These are phyloP conservation scores for Falco novaeseelandiae DNA, from an alignment of 2,797 vertebrate genomes.

Conservation along the genomic window DNA sequence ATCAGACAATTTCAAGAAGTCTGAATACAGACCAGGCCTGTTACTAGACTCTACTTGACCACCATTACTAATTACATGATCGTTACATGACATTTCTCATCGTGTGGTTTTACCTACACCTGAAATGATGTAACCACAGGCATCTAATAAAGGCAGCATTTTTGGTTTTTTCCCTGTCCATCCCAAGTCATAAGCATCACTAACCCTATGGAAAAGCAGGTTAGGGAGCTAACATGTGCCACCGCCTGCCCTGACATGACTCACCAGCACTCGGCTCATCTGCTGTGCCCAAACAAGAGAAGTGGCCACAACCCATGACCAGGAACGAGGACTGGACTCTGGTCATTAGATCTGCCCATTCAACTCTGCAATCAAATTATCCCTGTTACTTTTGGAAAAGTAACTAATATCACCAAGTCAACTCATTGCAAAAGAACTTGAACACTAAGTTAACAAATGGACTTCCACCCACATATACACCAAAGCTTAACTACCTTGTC, in stretches of 20 bases:
- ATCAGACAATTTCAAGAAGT: not conserved
- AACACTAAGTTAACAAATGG: not conserved
- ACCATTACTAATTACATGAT: not conserved
- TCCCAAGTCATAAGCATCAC: not conserved
- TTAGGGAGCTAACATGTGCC: not conserved
- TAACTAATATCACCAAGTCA: not conserved
- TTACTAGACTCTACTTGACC: not conserved
- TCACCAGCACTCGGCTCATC: not conserved
- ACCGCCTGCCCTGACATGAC: fast-evolving
- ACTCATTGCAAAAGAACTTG: not conserved
- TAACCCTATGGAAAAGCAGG: not conserved
- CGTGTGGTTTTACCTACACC: not conserved
- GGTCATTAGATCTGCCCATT: not conserved
- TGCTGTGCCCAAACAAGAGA: not conserved
- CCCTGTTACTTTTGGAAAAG: not conserved
- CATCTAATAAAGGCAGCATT: not conserved
- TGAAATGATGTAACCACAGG: not conserved
- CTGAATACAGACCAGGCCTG: not conserved
- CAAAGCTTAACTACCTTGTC: not conserved
- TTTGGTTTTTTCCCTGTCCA: not conserved
- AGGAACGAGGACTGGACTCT: not conserved
- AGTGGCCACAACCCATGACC: fast-evolving
- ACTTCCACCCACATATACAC: not conserved
- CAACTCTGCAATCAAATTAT: not conserved
- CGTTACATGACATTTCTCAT: not conserved